Evolutionary conservation across 2,797 vertebrate species (phyloP).

Genomic region (Trematomus bernacchii): DNA sequence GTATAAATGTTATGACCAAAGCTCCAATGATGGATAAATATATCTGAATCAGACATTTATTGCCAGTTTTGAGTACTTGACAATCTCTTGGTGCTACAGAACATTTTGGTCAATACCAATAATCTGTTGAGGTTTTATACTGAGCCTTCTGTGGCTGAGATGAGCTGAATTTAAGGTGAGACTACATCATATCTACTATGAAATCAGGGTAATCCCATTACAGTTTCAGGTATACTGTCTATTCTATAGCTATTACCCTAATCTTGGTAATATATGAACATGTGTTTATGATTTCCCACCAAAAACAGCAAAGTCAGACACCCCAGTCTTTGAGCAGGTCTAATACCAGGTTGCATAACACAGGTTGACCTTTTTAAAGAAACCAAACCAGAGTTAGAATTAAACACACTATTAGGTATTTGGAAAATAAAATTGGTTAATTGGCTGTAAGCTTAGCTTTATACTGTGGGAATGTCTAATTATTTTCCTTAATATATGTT

Average conservation of each 20-base stretch:
- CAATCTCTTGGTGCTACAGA: not conserved
- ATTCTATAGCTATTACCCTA: no score
- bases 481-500: conserved; percentile 53
- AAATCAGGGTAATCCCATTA: no score
- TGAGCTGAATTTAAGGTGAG: not conserved
- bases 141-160: no score
- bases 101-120: not conserved
- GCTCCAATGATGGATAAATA: not conserved
- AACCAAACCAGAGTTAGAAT: conserved; percentile 7
- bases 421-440: conserved; percentile 36
- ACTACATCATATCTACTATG: no score
- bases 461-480: conserved; percentile 41
- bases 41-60: not conserved
- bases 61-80: not conserved
- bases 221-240: no score
- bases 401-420: conserved; percentile 27
- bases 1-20: not conserved
- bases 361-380: conserved; percentile 6
- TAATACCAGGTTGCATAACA: conserved; percentile 11
- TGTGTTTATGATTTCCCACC: conserved; percentile 13
- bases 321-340: conserved; percentile 8
- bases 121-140: not conserved
- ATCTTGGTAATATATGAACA: not conserved
- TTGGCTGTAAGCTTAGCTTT: conserved; percentile 40
- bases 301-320: conserved; percentile 1